These are phyloP conservation scores for Leptinotarsa juncta DNA, from an alignment of 2,888 invertebrate species.

Conservation along the genomic window DNA sequence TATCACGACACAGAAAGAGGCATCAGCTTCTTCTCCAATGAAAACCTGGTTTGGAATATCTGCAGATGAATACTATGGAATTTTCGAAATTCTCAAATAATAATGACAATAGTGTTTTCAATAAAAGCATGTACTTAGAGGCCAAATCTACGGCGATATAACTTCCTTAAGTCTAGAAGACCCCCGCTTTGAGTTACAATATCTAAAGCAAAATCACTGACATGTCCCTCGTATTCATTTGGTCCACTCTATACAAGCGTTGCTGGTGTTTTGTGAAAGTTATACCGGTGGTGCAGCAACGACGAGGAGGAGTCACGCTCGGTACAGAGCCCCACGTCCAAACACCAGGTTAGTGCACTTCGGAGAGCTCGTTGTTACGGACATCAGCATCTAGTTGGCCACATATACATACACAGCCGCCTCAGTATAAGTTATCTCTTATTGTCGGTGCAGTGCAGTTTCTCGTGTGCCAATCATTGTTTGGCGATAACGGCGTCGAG, in stretches of 20 bases:
- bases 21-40: too few species aligned
- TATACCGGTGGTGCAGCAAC: slow-evolving; percentile 46
- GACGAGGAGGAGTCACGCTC: slow-evolving; percentile 36
- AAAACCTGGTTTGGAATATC: too few species aligned
- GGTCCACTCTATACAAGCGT: slow-evolving; percentile 8
- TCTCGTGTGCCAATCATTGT: slow-evolving; percentile 13
- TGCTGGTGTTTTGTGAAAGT: slow-evolving; percentile 51
- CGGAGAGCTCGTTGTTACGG: slow-evolving; percentile 45
- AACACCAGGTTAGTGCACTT: slow-evolving; percentile 62
- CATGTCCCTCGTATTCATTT: neutral
- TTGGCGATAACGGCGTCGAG: slow-evolving; percentile 11
- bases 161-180: too few species aligned
- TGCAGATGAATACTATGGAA: too few species aligned
- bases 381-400: slow-evolving; percentile 34
- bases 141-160: too few species aligned
- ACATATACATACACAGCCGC: neutral
- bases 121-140: too few species aligned
- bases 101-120: too few species aligned
- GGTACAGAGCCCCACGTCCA: slow-evolving; percentile 54
- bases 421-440: slow-evolving; percentile 20
- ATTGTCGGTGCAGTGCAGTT: neutral
- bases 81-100: too few species aligned
- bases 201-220: neutral
- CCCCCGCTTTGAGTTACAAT: too few species aligned
- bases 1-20: too few species aligned